Base-by-base conservation (phyloP, 2,888 invertebrate genomes). In the Eledona agricola region DNA sequence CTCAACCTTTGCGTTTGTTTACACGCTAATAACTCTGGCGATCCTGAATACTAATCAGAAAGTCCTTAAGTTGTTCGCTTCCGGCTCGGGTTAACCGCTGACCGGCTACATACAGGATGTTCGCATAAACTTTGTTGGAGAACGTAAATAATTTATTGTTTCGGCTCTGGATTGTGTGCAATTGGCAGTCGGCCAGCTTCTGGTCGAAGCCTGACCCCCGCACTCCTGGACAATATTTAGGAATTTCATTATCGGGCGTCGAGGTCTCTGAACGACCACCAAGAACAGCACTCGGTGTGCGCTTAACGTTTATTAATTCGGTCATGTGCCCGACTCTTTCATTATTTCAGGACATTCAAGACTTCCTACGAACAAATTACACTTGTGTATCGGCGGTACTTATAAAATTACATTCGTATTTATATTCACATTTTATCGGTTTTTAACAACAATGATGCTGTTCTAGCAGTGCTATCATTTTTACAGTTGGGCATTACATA, bases 151-250 rank as follows among this genome's bases (percentile, higher is more conserved):
- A 22, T 22, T 22, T 22, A 22, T 7, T 26, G 6, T 26, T 9
- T 26, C 26, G 26, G 26, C 7, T 22, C 22, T 22, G 9, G 22
- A 9, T 9, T 9, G 22, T 22, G 25, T 25, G 25, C 9, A 4
- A 25, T 62, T 65, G 65, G 65, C 63, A 62, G 31, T 43, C 45
- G 40, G 51, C 63, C 65, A 65, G 61, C 31, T 57, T 42, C 40
- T 53, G 50, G 55, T 43, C 32, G 12, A 25, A 42, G 43, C 55
- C 55, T 52, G 55, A 51, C 42, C 58, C 57, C 43, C 13, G 22
- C 34, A 42, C 28, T 45, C 34, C 45, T 45, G 37, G 52, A 37
- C 62, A 56, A 56, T 59, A 59, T 63, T 60, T 61, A 57, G 60
- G 55, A 62, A 60, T 62, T 63, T 55, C 57, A 54, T 57, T 53